phyloP scores from a whole-genome alignment of 2,797 vertebrate genomes.

The Neosilurus mollespiculum region DNA sequence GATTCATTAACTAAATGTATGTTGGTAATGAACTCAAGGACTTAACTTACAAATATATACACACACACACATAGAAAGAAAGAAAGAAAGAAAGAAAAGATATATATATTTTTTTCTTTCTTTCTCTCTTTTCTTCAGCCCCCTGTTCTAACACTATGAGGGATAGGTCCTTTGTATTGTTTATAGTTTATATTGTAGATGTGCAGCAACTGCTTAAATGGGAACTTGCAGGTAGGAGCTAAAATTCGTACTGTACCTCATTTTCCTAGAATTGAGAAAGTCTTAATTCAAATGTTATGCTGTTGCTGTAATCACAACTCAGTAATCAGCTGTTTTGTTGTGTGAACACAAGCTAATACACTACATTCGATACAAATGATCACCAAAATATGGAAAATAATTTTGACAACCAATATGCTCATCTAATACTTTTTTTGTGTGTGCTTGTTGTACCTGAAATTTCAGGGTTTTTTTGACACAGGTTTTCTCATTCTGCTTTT shows the following conservation, averaged over 20 bases:
- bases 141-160: too few relatives aligned
- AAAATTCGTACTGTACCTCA: too few relatives aligned
- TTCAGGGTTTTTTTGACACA: conserved; percentile 72
- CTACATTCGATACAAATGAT: not conserved
- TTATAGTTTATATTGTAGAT: too few relatives aligned
- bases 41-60: not conserved
- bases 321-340: too few relatives aligned
- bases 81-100: too few relatives aligned
- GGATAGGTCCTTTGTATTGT: too few relatives aligned
- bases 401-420: not conserved
- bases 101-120: not conserved
- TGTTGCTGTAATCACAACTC: too few relatives aligned
- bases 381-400: not conserved
- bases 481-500: conserved; percentile 65
- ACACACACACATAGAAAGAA: too few relatives aligned
- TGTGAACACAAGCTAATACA: too few relatives aligned
- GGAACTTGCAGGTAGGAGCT: not conserved
- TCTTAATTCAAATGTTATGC: not conserved
- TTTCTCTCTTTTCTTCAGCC: too few relatives aligned
- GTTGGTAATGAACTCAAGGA: not conserved
- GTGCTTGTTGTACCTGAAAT: conserved; percentile 75
- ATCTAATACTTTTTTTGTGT: not conserved
- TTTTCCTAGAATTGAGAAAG: too few relatives aligned
- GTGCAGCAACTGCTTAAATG: not conserved
- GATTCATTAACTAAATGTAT: not conserved